Conservation (phyloP, 92 coral and sea anemone species). For the Zoanthus solanderi region DNA sequence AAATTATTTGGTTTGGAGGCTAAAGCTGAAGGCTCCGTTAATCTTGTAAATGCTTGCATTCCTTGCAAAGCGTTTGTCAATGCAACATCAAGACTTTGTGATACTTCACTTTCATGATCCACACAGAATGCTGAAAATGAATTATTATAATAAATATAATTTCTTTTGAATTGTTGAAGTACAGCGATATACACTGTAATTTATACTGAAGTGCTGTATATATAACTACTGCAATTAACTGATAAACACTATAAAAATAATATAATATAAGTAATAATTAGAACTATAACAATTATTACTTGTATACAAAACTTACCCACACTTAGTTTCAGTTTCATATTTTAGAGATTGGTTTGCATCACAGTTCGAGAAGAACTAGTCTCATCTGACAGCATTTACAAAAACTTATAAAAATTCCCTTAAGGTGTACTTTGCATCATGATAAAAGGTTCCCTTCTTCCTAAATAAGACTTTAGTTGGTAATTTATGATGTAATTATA, state of each 20-base stretch:
- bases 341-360: background rate
- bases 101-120: conserved; percentile 78
- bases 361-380: background rate
- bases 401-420: background rate
- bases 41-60: conserved; percentile 70
- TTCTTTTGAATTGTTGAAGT: background rate
- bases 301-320: too few relatives aligned
- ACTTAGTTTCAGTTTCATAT: too few relatives aligned
- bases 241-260: too few relatives aligned
- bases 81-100: conserved; percentile 83
- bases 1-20: conserved; percentile 14
- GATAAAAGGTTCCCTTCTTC: background rate
- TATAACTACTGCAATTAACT: too few relatives aligned
- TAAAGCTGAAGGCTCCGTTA: conserved; percentile 19
- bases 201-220: background rate
- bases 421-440: background rate
- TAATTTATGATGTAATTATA: background rate
- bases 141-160: background rate
- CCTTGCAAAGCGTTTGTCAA: conserved; percentile 76
- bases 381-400: background rate
- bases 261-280: too few relatives aligned
- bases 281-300: too few relatives aligned
- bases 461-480: background rate
- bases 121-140: conserved; percentile 1
- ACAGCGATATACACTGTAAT: background rate